phyloP scores from a whole-genome alignment of 2,888 invertebrate genomes.

The Platerodrilus igneus region DNA sequence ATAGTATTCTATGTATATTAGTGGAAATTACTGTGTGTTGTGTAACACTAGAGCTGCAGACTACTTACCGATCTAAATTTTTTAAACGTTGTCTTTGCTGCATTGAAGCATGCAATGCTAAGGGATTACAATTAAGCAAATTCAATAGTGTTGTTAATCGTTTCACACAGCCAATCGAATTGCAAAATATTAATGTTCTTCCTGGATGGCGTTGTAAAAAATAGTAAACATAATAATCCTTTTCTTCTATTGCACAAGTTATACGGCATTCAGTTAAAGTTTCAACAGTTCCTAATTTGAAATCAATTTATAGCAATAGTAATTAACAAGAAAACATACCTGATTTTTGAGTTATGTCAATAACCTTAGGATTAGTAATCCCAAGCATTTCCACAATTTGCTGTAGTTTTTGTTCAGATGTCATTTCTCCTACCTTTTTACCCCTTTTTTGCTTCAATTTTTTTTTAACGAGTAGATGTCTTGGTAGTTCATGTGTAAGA shows the following conservation, averaged over 20 bases:
- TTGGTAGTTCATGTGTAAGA: conserved; percentile 79
- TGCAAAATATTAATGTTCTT: conserved; percentile 88
- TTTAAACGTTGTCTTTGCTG: conserved; percentile 89
- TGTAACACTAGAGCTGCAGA: too few species aligned
- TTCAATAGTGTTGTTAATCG: conserved; percentile 67
- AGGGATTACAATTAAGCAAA: conserved; percentile 65
- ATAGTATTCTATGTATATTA: too few species aligned
- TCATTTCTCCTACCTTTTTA: conserved; percentile 59
- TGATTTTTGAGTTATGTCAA: conserved; percentile 81
- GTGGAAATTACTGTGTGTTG: too few species aligned
- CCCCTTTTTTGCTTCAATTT: conserved; percentile 50
- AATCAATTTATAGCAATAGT: background rate
- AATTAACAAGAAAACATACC: conserved; percentile 47
- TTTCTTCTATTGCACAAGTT: conserved; percentile 70
- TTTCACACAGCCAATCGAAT: conserved; percentile 89
- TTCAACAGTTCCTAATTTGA: conserved; percentile 66
- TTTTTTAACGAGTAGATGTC: conserved; percentile 61
- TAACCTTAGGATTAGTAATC: conserved; percentile 84
- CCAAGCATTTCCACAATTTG: conserved; percentile 75
- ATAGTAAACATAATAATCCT: conserved; percentile 91
- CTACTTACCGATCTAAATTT: conserved; percentile 78
- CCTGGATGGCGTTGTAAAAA: conserved; percentile 81
- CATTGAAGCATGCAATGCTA: conserved; percentile 86
- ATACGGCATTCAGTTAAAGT: conserved; percentile 82
- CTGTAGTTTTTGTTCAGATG: conserved; percentile 71